A percentile compares a stretch with the other conserved stretches of the same genome.
Evolutionary conservation across 2,113 vertebrate species (phyloP).

Genomic region (Delphinapterus leucas): DNA sequence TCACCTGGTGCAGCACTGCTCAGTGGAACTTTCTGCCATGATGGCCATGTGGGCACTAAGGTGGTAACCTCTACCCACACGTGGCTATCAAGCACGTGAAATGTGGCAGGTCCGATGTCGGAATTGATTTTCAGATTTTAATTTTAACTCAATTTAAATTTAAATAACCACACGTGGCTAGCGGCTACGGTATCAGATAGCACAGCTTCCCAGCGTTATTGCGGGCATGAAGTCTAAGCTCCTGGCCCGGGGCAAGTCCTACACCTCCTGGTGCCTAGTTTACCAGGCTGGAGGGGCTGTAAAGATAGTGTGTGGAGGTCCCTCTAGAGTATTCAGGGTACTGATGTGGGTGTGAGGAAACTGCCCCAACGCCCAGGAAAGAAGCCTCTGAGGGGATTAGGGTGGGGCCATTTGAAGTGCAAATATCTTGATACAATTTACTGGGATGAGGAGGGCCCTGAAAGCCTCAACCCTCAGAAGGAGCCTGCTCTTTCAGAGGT

Average conservation of each 20-base stretch:
- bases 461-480: not conserved
- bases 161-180: not conserved
- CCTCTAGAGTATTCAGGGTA: not conserved
- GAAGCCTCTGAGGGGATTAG: not conserved
- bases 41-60: not conserved
- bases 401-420: not conserved
- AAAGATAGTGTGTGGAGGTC: fast-evolving
- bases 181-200: fast-evolving
- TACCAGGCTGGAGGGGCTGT: not conserved
- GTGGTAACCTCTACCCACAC: fast-evolving
- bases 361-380: not conserved
- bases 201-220: not conserved
- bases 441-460: not conserved
- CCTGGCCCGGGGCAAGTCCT: too few species aligned
- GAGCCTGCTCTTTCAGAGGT: not conserved
- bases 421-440: not conserved
- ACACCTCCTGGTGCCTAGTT: fast-evolving
- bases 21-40: not conserved
- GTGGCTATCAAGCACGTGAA: not conserved
- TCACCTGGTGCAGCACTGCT: fast-evolving
- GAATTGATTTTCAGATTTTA: not conserved
- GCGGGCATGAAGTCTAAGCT: not conserved
- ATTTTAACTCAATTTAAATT: not conserved
- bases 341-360: not conserved
- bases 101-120: not conserved